Conservation (phyloP, 2,888 invertebrate genomes). For the Epirrita christyi region DNA sequence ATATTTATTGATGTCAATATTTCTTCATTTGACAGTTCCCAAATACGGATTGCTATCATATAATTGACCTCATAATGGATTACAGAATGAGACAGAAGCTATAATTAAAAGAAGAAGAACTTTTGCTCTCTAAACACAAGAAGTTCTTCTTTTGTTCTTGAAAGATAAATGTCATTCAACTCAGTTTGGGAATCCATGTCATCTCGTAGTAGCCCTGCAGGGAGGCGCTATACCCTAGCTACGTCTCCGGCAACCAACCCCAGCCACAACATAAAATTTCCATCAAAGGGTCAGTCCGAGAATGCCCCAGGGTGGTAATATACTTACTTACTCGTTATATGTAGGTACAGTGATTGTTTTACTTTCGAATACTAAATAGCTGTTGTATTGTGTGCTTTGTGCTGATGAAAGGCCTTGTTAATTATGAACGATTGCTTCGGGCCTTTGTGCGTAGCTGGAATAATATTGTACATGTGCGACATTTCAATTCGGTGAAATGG, state of each 20-base stretch:
- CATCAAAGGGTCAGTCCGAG: constrained; percentile 67
- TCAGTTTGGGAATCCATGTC: too few relatives aligned
- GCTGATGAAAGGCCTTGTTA: constrained; percentile 30
- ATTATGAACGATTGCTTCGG: constrained; percentile 28
- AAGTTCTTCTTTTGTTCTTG: too few relatives aligned
- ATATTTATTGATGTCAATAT: too few relatives aligned
- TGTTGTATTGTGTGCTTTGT: constrained; percentile 37
- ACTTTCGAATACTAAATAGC: constrained; percentile 41
- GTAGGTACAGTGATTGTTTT: constrained; percentile 37
- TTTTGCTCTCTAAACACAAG: too few relatives aligned
- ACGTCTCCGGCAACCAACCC: neutral
- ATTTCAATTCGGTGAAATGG: neutral
- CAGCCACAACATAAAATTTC: constrained; percentile 70
- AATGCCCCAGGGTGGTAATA: constrained; percentile 43
- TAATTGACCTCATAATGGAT: too few relatives aligned
- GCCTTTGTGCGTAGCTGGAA: constrained; percentile 15
- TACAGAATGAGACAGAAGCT: too few relatives aligned
- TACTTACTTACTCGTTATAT: constrained; percentile 37
- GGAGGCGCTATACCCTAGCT: neutral
- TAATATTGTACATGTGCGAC: constrained; percentile 12
- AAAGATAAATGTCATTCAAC: too few relatives aligned
- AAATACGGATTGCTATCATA: too few relatives aligned
- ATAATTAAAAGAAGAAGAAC: too few relatives aligned
- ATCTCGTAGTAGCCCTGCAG: too few relatives aligned
- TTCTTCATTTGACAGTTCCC: too few relatives aligned